Conservation (phyloP, 2,797 vertebrate genomes). For the Falco rusticolus region DNA sequence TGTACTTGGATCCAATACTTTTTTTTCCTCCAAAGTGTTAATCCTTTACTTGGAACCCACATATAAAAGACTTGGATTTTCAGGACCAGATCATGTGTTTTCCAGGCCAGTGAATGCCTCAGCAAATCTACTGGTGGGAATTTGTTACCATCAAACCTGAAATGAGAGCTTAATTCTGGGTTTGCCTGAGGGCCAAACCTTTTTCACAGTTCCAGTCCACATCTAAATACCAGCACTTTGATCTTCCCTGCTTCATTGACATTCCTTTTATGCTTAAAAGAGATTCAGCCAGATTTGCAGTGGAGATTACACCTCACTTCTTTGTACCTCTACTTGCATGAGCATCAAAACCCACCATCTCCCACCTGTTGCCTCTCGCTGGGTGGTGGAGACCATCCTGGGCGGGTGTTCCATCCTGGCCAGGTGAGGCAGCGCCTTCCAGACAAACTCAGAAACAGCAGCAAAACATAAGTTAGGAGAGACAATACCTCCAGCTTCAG, state of each 20-base stretch:
- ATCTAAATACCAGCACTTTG: constrained; percentile 29
- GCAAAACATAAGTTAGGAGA: neutral
- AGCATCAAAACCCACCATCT: neutral
- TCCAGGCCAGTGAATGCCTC: neutral
- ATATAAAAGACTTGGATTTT: constrained; percentile 6
- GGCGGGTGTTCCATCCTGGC: neutral
- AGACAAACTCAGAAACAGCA: neutral
- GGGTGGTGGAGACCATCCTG: neutral
- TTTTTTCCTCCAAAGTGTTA: neutral
- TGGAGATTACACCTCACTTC: neutral
- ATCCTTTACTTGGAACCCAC: constrained; percentile 5
- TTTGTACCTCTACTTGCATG: neutral
- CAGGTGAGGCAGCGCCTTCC: neutral
- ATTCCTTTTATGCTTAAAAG: neutral
- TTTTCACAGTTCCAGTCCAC: neutral
- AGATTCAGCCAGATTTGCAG: neutral
- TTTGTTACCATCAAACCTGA: constrained; percentile 1
- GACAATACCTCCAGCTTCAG: neutral
- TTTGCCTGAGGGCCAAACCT: constrained; percentile 26
- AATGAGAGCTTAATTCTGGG: constrained; percentile 23
- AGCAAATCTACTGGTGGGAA: constrained; percentile 23
- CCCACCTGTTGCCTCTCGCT: rapidly evolving
- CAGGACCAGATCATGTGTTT: neutral
- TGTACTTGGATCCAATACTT: neutral
- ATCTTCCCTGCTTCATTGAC: neutral